Evolutionary conservation across 1,140 invertebrate genomes (phyloP), one percentile per base, ranked within the genome.

Genomic region (Drosophila dunni): DNA sequence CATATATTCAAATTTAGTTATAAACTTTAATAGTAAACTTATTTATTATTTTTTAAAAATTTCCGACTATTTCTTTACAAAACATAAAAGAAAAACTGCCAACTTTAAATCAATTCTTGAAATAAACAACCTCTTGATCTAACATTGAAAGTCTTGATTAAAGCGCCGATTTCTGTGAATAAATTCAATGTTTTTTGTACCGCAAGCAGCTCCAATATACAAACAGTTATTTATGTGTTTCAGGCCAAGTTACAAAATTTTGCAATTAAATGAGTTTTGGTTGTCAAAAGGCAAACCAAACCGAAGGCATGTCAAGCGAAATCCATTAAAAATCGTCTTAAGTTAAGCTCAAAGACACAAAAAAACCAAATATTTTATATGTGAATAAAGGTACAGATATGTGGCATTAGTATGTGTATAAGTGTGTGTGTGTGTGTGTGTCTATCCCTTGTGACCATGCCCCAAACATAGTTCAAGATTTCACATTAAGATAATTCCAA

Each of bases 401-500:
- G 20, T 36, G 15, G 24, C 24, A 29, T 29, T 29, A 24, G 15
- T 24, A 46, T 46, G 20, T 44, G 11, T n/a, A n/a, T n/a, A n/a
- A n/a, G 45, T 15, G 13, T 29, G 13, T 34, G 15, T 53, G 33
- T 34, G 15, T 24, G 46, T 40, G 29, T 57, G 69, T 51, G 36
- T 67, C 61, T 61, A 50, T 80, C 75, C 82, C 79, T 79, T 82
- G 82, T 51, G 83, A 79, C 83, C 69, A 86, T 88, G 83, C 77
- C 84, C 81, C 83, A 88, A 85, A 74, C 83, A 79, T 86, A 88
- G 83, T 83, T 86, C 63, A 86, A 86, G 83, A 86, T 86, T 86
- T 86, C 83, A 86, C 83, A 86, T 86, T 86, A 88, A 86, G 83
- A 86, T 86, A 86, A 88, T 88, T 86, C 79, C 83, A 86, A 86